Percentiles rank a stretch among this genome's conserved stretches.
phyloP scores from a whole-genome alignment of 2,797 vertebrate genomes.

The Pangasius sanitwongsei region DNA sequence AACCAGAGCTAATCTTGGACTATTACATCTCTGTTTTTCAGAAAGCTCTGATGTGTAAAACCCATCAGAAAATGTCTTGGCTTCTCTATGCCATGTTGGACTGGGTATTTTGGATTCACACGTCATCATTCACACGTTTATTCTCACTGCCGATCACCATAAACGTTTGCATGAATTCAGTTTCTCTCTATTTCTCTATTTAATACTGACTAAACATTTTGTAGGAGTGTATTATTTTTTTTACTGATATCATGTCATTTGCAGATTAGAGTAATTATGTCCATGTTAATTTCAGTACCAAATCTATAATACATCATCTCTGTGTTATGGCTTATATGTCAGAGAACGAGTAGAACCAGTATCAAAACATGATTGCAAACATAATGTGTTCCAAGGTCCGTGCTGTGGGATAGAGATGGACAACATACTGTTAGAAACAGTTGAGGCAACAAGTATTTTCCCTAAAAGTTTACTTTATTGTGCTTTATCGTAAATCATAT shows the following conservation, averaged over 20 bases:
- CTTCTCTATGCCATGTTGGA: not conserved
- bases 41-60: constrained; percentile 8
- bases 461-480: not conserved
- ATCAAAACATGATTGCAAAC: not conserved
- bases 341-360: not conserved
- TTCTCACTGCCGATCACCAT: not conserved
- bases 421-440: not conserved
- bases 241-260: not conserved
- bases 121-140: constrained; percentile 15
- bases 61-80: constrained; percentile 18
- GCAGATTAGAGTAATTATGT: not conserved
- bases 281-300: not conserved
- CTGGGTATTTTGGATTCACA: not conserved
- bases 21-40: constrained; percentile 16
- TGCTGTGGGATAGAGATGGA: constrained; percentile 7
- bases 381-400: constrained; percentile 25
- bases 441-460: not conserved
- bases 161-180: not conserved
- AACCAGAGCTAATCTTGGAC: constrained; percentile 30
- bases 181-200: not conserved
- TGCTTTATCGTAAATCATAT: not conserved
- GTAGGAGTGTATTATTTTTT: not conserved
- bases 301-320: not conserved
- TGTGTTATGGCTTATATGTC: not conserved
- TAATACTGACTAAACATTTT: not conserved